Percentiles rank a stretch among this genome's conserved stretches.
These are phyloP conservation scores for Altica lythri DNA, from an alignment of 2,888 invertebrate species.

Conservation along the genomic window DNA sequence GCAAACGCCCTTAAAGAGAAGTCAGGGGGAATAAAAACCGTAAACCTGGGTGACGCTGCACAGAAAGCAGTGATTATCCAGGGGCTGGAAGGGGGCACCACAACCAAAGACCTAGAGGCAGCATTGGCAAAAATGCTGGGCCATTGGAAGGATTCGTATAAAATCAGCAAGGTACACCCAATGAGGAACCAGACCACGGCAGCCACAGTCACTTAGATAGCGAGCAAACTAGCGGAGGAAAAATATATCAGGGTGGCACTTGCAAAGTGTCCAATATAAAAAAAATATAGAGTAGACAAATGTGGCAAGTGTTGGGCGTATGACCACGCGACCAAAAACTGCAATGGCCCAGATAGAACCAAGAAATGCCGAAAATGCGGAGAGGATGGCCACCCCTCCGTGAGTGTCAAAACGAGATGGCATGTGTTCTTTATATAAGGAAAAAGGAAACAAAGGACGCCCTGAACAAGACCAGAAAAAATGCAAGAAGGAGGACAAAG, in stretches of 20 bases:
- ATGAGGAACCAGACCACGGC: not conserved
- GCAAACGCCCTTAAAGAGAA: not conserved
- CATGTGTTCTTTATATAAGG: too few relatives aligned
- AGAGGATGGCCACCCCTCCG: not conserved
- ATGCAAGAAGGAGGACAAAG: too few relatives aligned
- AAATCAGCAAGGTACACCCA: not conserved
- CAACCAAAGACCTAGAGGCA: not conserved
- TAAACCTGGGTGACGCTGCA: not conserved
- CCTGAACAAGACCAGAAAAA: too few relatives aligned
- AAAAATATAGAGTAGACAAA: not conserved
- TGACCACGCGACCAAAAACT: not conserved
- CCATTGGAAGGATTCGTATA: too few relatives aligned
- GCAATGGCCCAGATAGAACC: conserved; percentile 14
- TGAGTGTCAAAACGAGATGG: conserved; percentile 6
- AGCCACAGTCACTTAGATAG: not conserved
- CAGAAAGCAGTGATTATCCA: not conserved
- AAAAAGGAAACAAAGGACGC: too few relatives aligned
- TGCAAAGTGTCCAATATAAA: not conserved
- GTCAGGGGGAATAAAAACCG: not conserved
- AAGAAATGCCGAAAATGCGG: conserved; percentile 12
- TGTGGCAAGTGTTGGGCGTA: conserved; percentile 15
- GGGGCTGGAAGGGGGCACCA: not conserved
- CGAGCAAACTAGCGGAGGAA: not conserved
- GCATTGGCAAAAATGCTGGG: too few relatives aligned
- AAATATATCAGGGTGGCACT: not conserved